A percentile compares a stretch with the other conserved stretches of the same genome.
Evolutionary conservation across 2,888 invertebrate genomes (phyloP).

Genomic region (Lasius platythorax): DNA sequence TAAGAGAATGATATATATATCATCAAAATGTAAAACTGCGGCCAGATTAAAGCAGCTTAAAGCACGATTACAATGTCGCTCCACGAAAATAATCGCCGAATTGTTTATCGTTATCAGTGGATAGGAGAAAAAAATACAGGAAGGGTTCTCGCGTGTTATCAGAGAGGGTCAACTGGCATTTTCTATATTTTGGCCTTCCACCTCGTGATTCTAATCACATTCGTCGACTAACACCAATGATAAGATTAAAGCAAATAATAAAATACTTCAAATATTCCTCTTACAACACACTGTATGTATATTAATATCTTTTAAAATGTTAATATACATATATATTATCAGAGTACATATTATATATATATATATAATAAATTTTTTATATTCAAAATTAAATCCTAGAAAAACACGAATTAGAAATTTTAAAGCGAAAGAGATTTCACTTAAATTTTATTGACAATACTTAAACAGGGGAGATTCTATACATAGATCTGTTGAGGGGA

Average conservation of each 20-base stretch:
- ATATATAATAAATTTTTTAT: not conserved
- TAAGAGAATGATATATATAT: not conserved
- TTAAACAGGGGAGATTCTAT: not conserved
- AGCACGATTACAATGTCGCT: not conserved
- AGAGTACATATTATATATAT: not conserved
- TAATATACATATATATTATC: not conserved
- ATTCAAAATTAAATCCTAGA: not conserved
- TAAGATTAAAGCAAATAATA: not conserved
- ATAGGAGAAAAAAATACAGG: constrained; percentile 4
- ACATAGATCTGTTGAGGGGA: not conserved
- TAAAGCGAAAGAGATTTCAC: not conserved
- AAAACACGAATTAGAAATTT: not conserved
- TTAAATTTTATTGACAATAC: not conserved
- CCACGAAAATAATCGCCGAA: constrained; percentile 42
- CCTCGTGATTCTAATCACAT: constrained; percentile 9
- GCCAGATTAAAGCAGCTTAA: constrained; percentile 22
- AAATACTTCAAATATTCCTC: not conserved
- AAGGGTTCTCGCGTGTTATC: constrained; percentile 46
- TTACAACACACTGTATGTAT: not conserved
- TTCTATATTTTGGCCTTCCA: not conserved
- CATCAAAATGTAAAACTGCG: constrained; percentile 35
- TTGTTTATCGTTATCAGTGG: constrained; percentile 1
- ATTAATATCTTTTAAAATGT: constrained; percentile 16
- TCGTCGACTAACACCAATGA: not conserved
- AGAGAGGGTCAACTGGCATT: constrained; percentile 30